Percentiles rank a stretch among this genome's conserved stretches.
Evolutionary conservation across 2,113 vertebrate species (phyloP).

Genomic region (Melierax canorus): DNA sequence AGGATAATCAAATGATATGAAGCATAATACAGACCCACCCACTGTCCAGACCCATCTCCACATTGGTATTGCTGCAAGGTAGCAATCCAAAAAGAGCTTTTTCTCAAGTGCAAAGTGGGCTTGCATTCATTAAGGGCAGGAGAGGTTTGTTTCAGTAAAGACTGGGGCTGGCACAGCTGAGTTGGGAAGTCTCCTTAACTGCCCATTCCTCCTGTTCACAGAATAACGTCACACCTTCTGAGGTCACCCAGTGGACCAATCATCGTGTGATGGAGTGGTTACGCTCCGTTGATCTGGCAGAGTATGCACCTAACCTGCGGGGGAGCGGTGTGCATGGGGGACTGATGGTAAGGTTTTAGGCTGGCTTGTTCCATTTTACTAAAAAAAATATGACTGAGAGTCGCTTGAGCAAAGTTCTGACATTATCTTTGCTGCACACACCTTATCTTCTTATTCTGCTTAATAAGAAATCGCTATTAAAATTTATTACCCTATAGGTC

Average conservation of each 20-base stretch:
- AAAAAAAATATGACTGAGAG: background rate
- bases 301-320: conserved; percentile 95
- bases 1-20: background rate
- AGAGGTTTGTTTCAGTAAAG: background rate
- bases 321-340: conserved; percentile 96
- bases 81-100: background rate
- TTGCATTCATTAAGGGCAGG: background rate
- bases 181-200: background rate
- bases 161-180: background rate
- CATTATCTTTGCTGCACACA: background rate
- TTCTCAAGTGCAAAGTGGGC: background rate
- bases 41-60: background rate
- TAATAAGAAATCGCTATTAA: background rate
- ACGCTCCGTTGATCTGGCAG: conserved; percentile 91
- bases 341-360: conserved; percentile 83
- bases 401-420: background rate
- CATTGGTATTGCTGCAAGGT: rapidly evolving
- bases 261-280: conserved; percentile 99
- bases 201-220: conserved; percentile 33
- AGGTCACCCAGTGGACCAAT: conserved; percentile 97
- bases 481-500: background rate
- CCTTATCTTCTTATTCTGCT: background rate
- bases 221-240: conserved; percentile 85
- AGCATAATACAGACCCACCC: background rate
- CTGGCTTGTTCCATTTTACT: background rate